These are phyloP conservation scores for Diplodus puntazzo DNA, from an alignment of 2,797 vertebrate species.

Conservation along the genomic window DNA sequence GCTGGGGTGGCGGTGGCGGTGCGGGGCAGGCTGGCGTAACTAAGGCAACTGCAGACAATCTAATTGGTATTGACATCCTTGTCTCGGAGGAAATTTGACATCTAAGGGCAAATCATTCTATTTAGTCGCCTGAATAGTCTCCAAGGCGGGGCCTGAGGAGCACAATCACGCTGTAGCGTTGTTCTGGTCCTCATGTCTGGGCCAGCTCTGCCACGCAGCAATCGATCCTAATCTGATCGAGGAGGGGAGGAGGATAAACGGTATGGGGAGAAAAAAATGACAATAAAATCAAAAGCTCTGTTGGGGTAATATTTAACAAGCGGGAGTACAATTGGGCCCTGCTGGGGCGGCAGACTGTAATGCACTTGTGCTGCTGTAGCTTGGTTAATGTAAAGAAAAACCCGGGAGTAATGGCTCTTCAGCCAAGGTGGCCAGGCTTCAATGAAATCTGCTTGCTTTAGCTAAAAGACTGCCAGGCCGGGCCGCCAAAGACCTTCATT, in stretches of 20 bases:
- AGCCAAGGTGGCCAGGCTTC: slow-evolving; percentile 83
- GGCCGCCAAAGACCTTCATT: slow-evolving; percentile 85
- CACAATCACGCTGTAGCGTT: slow-evolving; percentile 78
- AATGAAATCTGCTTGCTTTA: slow-evolving; percentile 89
- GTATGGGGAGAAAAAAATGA: slow-evolving; percentile 81
- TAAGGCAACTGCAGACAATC: slow-evolving; percentile 87
- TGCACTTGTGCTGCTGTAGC: slow-evolving; percentile 80
- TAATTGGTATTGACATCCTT: slow-evolving; percentile 91
- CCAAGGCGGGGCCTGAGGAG: slow-evolving; percentile 82
- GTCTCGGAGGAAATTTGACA: slow-evolving; percentile 91
- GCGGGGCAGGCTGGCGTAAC: slow-evolving; percentile 77
- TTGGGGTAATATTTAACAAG: slow-evolving; percentile 88
- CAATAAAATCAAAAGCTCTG: slow-evolving; percentile 90
- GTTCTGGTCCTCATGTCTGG: slow-evolving; percentile 82
- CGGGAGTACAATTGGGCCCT: slow-evolving; percentile 81
- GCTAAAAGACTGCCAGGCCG: slow-evolving; percentile 84
- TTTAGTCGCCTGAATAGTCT: slow-evolving; percentile 89
- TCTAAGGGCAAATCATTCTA: slow-evolving; percentile 92
- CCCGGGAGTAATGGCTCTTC: slow-evolving; percentile 80
- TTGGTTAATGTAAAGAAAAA: slow-evolving; percentile 85
- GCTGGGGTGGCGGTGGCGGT: slow-evolving; percentile 63
- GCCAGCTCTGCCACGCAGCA: slow-evolving; percentile 76
- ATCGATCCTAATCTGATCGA: slow-evolving; percentile 89
- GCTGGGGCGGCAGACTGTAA: slow-evolving; percentile 77
- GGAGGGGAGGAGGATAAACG: slow-evolving; percentile 79